Conservation (phyloP, 1,140 invertebrate genomes). For the Capitella teleta region DNA sequence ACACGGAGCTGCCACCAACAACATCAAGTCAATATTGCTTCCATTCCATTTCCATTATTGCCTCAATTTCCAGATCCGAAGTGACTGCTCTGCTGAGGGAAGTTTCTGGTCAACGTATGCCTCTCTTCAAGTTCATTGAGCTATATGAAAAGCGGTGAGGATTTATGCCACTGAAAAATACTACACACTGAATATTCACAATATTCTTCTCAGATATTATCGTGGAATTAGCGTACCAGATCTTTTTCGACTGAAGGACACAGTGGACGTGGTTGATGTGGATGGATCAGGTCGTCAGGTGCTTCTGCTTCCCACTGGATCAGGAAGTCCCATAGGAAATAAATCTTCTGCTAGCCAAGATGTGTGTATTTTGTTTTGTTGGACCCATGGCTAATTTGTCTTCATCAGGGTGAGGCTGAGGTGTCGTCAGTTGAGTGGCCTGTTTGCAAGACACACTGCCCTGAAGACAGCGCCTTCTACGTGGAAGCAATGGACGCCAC, state of each 20-base stretch:
- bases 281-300: constrained; percentile 58
- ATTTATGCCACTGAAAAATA: not conserved
- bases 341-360: too few relatives aligned
- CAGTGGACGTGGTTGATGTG: constrained; percentile 57
- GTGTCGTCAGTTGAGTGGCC: too few relatives aligned
- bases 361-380: too few relatives aligned
- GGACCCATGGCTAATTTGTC: too few relatives aligned
- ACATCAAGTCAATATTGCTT: constrained; percentile 45
- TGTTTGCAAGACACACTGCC: constrained; percentile 42
- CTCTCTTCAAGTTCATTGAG: constrained; percentile 74
- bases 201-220: constrained; percentile 44
- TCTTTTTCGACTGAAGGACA: constrained; percentile 66
- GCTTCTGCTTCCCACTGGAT: constrained; percentile 30
- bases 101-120: constrained; percentile 62
- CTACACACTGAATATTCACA: not conserved
- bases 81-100: constrained; percentile 51
- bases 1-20: constrained; percentile 42
- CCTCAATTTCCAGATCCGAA: constrained; percentile 40
- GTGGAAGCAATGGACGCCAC: constrained; percentile 26
- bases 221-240: constrained; percentile 67
- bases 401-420: too few relatives aligned
- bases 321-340: too few relatives aligned
- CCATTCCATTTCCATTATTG: too few relatives aligned
- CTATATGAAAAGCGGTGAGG: constrained; percentile 64
- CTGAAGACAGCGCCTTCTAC: constrained; percentile 26